Conservation (phyloP, 2,797 vertebrate genomes). For the Lates japonicus region DNA sequence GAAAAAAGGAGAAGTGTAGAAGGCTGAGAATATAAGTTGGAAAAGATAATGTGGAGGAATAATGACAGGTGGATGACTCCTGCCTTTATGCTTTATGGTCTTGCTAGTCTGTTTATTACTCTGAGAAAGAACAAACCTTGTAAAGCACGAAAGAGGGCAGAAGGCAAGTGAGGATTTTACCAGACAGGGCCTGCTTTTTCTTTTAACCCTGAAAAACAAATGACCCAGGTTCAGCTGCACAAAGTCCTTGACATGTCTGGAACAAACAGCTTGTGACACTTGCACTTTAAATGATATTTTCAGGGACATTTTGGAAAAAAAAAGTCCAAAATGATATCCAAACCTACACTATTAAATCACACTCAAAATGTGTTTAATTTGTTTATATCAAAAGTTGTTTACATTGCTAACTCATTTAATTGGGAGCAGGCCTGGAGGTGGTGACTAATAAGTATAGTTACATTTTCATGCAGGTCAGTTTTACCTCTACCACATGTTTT, state of each 20-base stretch:
- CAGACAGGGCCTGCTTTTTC: background rate
- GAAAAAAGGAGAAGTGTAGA: background rate
- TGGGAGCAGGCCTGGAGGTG: background rate
- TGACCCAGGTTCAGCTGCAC: background rate
- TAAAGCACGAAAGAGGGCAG: background rate
- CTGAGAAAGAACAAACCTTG: background rate
- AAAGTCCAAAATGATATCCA: background rate
- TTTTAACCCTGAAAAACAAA: background rate
- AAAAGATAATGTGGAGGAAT: background rate
- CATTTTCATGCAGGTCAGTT: conserved; percentile 7
- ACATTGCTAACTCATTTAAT: background rate
- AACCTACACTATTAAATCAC: background rate
- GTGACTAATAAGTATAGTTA: background rate
- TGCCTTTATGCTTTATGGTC: background rate
- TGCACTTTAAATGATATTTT: background rate
- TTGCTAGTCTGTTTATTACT: background rate
- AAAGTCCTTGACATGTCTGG: background rate
- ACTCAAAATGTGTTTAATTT: conserved; percentile 2
- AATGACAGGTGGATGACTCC: background rate
- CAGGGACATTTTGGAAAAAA: background rate
- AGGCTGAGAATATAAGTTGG: conserved; percentile 11
- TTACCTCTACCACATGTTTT: background rate
- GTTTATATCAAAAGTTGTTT: background rate
- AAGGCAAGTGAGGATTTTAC: background rate
- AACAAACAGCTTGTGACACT: background rate